Base-by-base conservation (phyloP, 2,797 vertebrate species). In the Sebastolobus altivelis region DNA sequence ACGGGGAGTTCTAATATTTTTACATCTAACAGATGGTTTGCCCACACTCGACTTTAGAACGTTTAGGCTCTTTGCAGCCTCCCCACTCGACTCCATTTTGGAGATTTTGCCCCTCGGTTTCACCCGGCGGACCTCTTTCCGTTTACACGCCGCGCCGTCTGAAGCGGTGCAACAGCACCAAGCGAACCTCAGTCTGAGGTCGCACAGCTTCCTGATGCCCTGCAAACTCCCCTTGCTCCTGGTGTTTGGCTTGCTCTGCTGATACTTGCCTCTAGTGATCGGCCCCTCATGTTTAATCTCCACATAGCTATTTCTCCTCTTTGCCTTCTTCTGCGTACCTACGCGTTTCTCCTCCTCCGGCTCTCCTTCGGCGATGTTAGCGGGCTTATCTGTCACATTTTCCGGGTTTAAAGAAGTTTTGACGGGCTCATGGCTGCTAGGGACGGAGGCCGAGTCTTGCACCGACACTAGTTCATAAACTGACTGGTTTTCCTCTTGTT, bases 251-350 rank as follows among this genome's bases (percentile, higher is more conserved):
- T 60, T 38, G 16, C 55, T 31, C 38, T 8, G 60, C 1, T 49
- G n/a, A 78, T 75, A 80, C 79, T 82, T 83, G 62, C 85, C 78
- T 86, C 29, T 72, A 0, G 85, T 63, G 59, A 1, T 1, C 1
- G 72, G 60, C 1, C 60, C 63, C 25, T 72, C 40, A 6, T 18
- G 65, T 40, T 54, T 58, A 1, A 49, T 1, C 31, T n/a, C 20
- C 35, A 37, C 3, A 1, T 10, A 0, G 3, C n/a, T 0, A 3
- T 6, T 33, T 13, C 38, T 58, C 12, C 27, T 46, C 27, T 33
- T 40, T 1, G 16, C 2, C 12, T 6, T 58, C 33, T 35, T 35
- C 40, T 16, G 9, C 13, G 27, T 27, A 61, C 31, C 69, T 67
- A 27, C n/a, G 7, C 13, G 0, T 0, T 2, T 65, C 5, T 46